phyloP scores from a whole-genome alignment of 2,888 invertebrate genomes.

The Drosophila ezoana region DNA sequence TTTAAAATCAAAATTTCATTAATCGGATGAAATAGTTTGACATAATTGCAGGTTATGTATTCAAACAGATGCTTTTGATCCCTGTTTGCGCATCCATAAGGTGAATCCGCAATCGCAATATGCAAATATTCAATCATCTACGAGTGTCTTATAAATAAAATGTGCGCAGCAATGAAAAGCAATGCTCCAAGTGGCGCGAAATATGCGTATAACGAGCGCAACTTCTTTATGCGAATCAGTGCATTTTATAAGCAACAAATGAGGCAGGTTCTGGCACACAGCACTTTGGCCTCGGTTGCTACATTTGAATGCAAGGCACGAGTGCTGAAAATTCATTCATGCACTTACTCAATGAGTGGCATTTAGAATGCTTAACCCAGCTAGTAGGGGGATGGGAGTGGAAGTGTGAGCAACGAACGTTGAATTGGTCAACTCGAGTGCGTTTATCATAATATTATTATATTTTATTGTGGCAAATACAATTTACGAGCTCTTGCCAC shows the following conservation, averaged over 20 bases:
- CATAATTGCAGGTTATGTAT: not conserved
- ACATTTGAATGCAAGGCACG: constrained; percentile 66
- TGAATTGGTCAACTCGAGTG: constrained; percentile 36
- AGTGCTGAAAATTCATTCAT: constrained; percentile 56
- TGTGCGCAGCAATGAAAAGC: constrained; percentile 37
- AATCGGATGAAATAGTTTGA: too few species aligned
- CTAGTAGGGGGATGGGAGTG: not conserved
- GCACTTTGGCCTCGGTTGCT: constrained; percentile 10
- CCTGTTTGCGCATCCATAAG: not conserved
- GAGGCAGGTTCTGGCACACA: constrained; percentile 41
- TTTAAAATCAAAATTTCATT: too few species aligned
- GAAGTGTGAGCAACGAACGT: constrained; percentile 9
- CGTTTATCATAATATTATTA: constrained; percentile 37
- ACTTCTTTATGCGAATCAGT: constrained; percentile 68
- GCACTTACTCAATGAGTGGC: constrained; percentile 53
- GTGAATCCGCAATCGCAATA: constrained; percentile 32
- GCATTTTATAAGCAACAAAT: constrained; percentile 61
- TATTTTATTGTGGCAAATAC: constrained; percentile 35
- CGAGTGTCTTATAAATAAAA: constrained; percentile 52
- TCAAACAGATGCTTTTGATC: not conserved
- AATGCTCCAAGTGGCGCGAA: constrained; percentile 53
- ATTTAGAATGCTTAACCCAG: constrained; percentile 36
- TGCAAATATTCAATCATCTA: constrained; percentile 60
- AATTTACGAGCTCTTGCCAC: constrained; percentile 31
- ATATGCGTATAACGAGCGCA: constrained; percentile 70